Base-by-base conservation (phyloP, 2,797 vertebrate genomes). In the Spheniscus humboldti region DNA sequence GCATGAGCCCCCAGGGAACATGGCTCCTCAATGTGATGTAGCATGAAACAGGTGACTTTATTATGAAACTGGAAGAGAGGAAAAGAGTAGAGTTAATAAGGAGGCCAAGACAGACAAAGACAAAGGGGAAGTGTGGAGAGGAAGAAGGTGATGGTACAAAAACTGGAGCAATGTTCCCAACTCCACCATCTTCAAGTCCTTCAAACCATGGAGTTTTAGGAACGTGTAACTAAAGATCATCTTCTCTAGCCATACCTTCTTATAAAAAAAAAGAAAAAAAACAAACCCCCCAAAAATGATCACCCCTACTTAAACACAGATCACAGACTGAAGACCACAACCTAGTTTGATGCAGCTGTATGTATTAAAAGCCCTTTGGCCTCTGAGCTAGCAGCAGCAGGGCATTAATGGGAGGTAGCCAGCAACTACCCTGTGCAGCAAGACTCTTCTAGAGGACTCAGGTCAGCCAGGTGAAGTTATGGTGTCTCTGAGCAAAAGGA, bases 31-130 rank as follows among this genome's bases (percentile, higher is more conserved):
- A 99, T 99, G 97, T 99, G 99, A 95, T 99, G 99, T 96, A 99
- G 98, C 99, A 99, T 99, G 98, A 99, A 99, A 97, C 99, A 99
- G 79, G 99, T 99, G 97, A 99, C 99, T 98, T 99, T 99, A 97
- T 99, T 99, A 98, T 99, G 99, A 98, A 99, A 99, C 99, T 99
- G 97, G 43, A 94, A 93, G 71, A 93, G 66, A 85, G 4, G 50
- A 96, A 62, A 81, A 82, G 71, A 87, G 20, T 22, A 33, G n/a
- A 78, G n/a, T 82, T 18, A 80, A 23, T 63, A 69, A 80, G 13
- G 18, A 52, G 16, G 6, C 27, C 30, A 47, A 35, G 86, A 75
- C 81, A 95, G n/a, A 68, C 11, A 22, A n/a, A 24, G 37, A 59
- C 15, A 31, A 50, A 53, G 9, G 6, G 3, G 11, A 74, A 72